phyloP scores from a whole-genome alignment of 1,140 invertebrate species.

The Elysia chlorotica region DNA sequence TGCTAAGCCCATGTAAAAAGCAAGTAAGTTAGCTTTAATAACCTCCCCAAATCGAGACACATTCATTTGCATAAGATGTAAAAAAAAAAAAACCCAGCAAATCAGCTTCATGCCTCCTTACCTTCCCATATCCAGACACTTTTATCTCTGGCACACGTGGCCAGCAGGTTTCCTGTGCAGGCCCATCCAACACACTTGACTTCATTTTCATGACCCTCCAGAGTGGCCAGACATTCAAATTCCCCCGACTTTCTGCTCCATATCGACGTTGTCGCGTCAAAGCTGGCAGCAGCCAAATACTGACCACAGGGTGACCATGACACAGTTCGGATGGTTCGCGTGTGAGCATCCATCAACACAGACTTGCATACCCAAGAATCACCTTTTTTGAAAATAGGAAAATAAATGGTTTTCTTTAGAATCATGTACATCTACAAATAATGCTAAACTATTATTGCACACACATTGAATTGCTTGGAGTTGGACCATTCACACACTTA shows the following conservation, averaged over 20 bases:
- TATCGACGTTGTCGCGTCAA: constrained; percentile 85
- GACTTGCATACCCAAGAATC: constrained; percentile 85
- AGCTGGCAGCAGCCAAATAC: constrained; percentile 92
- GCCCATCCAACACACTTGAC: constrained; percentile 96
- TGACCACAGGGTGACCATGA: constrained; percentile 94
- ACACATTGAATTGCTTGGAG: too few species aligned
- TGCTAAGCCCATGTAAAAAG: too few species aligned
- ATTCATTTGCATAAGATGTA: too few species aligned
- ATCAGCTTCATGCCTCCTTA: too few species aligned
- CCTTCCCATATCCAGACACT: constrained; percentile 99
- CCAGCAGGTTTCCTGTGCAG: constrained; percentile 80
- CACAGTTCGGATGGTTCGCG: constrained; percentile 88
- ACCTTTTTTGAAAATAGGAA: too few species aligned
- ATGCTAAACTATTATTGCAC: too few species aligned
- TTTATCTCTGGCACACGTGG: constrained; percentile 96
- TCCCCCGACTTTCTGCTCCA: constrained; percentile 69
- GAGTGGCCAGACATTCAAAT: constrained; percentile 91
- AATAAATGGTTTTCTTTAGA: too few species aligned
- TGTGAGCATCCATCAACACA: constrained; percentile 87
- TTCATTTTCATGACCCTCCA: constrained; percentile 99
- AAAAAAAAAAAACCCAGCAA: too few species aligned
- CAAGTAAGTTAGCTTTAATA: too few species aligned
- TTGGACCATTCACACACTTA: too few species aligned
- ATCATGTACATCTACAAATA: too few species aligned
- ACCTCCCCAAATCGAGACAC: too few species aligned